Evolutionary conservation across 2,797 vertebrate species (phyloP).

Genomic region (Paedocypris micromegethes): DNA sequence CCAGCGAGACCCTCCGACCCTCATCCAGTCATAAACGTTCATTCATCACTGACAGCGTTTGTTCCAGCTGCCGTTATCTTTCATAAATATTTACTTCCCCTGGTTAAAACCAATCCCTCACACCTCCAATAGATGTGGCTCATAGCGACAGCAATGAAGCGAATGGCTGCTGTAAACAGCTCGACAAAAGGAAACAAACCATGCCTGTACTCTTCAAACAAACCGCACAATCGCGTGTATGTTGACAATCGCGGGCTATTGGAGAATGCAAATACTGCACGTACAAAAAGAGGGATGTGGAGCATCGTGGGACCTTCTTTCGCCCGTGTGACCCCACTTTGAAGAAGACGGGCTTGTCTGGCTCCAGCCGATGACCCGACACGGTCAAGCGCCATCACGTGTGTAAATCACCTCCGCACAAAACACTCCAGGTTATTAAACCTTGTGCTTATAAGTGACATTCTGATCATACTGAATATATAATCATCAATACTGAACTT

Average conservation of each 20-base stretch:
- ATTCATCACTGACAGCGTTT: conserved; percentile 48
- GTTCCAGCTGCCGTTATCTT: conserved; percentile 59
- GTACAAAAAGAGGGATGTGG: conserved; percentile 22
- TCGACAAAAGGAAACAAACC: conserved; percentile 29
- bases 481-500: no score
- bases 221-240: conserved; percentile 15
- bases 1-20: conserved; percentile 31
- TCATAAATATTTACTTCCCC: conserved; percentile 64
- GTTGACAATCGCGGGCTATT: conserved; percentile 14
- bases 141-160: conserved; percentile 27
- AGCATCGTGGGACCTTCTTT: conserved; percentile 17
- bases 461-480: no score
- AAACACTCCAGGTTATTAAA: conserved; percentile 36
- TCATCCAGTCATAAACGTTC: conserved; percentile 54
- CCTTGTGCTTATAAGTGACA: no score
- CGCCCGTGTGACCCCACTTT: neutral
- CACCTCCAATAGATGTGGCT: conserved; percentile 34
- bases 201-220: conserved; percentile 24
- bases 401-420: conserved; percentile 51
- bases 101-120: conserved; percentile 52
- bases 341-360: conserved; percentile 49
- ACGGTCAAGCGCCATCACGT: conserved; percentile 53
- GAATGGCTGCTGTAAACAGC: conserved; percentile 35
- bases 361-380: no score
- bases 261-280: conserved; percentile 26